Evolutionary conservation across 1,140 invertebrate genomes (phyloP).

Genomic region (Pseudoatta argentina): DNA sequence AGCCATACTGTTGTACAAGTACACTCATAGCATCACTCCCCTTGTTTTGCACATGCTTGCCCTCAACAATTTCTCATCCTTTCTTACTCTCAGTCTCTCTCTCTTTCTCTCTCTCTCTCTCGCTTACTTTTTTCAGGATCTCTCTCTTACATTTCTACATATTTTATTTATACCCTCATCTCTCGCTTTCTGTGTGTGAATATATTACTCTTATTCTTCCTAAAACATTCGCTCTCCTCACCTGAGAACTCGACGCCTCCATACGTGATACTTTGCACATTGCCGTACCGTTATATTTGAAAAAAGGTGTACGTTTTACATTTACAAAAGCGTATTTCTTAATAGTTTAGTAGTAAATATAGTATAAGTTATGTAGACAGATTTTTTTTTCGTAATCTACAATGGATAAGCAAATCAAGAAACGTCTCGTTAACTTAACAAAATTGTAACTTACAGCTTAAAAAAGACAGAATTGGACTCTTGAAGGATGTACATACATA

Average conservation of each 20-base stretch:
- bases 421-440: constrained; percentile 49
- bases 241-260: constrained; percentile 61
- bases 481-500: constrained; percentile 10
- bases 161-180: constrained; percentile 68
- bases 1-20: constrained; percentile 73
- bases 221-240: constrained; percentile 73
- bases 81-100: constrained; percentile 53
- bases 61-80: constrained; percentile 62
- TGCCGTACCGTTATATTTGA: constrained; percentile 68
- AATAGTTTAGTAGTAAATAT: constrained; percentile 61
- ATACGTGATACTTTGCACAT: constrained; percentile 62
- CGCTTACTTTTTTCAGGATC: constrained; percentile 33
- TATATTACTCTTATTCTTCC: constrained; percentile 77
- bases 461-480: constrained; percentile 45
- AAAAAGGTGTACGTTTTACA: constrained; percentile 69
- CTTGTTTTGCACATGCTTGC: constrained; percentile 58
- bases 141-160: constrained; percentile 49
- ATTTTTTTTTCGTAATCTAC: constrained; percentile 58
- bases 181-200: constrained; percentile 62
- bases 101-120: constrained; percentile 49
- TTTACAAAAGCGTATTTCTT: constrained; percentile 70
- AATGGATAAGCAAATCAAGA: constrained; percentile 46
- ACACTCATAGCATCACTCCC: constrained; percentile 67
- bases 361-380: constrained; percentile 62
- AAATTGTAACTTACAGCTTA: constrained; percentile 64